A percentile compares a stretch with the other conserved stretches of the same genome.
These are phyloP conservation scores for Rhodophaea formosa DNA, from an alignment of 2,888 invertebrate species.

Conservation along the genomic window DNA sequence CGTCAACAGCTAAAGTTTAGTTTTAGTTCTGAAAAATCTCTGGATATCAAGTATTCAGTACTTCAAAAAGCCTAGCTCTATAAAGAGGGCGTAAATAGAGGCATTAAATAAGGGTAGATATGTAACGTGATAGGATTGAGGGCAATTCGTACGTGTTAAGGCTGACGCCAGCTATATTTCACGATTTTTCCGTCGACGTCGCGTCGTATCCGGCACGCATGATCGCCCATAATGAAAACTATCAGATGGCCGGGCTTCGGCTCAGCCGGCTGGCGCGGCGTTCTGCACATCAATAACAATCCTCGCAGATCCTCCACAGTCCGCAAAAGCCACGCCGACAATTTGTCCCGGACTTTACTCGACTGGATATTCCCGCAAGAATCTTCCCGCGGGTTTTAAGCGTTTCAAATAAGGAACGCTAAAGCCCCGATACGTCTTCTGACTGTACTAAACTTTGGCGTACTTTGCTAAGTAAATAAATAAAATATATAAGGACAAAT, in stretches of 20 bases:
- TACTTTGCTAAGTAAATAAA: background rate
- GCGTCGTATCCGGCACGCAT: conserved; percentile 59
- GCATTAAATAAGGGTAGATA: conserved; percentile 34
- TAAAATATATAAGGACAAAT: no score
- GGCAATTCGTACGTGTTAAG: conserved; percentile 55
- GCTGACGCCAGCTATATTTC: conserved; percentile 52
- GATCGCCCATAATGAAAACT: conserved; percentile 68
- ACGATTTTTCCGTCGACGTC: conserved; percentile 45
- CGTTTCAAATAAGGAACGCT: conserved; percentile 12
- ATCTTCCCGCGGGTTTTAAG: conserved; percentile 40
- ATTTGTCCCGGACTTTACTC: conserved; percentile 64
- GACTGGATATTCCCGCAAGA: conserved; percentile 44
- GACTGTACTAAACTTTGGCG: background rate
- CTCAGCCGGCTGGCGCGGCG: conserved; percentile 29
- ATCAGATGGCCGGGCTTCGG: conserved; percentile 42
- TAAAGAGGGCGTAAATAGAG: background rate
- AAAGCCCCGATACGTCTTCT: conserved; percentile 7
- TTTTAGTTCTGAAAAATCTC: background rate
- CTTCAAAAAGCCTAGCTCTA: background rate
- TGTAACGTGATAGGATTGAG: conserved; percentile 48
- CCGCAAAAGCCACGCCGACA: conserved; percentile 59
- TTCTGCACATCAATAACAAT: conserved; percentile 70
- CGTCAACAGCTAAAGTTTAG: background rate
- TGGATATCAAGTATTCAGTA: background rate
- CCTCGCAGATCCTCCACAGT: conserved; percentile 55